A percentile compares a stretch with the other conserved stretches of the same genome.
Evolutionary conservation across 1,140 invertebrate genomes (phyloP).

Genomic region (Dryas iulia): DNA sequence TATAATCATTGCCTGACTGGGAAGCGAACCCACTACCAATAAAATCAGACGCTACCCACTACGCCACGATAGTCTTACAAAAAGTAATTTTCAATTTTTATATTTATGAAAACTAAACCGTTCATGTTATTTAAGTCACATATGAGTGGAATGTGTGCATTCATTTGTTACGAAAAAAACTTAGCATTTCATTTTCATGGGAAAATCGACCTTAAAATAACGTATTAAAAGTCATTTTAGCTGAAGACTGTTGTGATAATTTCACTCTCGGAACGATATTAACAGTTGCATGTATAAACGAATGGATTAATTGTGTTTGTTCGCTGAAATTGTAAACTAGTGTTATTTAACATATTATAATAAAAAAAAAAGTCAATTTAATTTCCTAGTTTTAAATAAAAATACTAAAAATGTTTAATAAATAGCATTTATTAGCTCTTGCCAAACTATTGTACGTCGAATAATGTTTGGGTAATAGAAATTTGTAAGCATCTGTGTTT

Average conservation of each 20-base stretch:
- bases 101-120: background rate
- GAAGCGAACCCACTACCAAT: too few relatives aligned
- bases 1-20: too few relatives aligned
- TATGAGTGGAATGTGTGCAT: conserved; percentile 2
- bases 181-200: background rate
- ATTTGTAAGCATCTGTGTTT: too few relatives aligned
- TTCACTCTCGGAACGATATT: conserved; percentile 27
- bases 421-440: too few relatives aligned
- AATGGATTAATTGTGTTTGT: conserved; percentile 16
- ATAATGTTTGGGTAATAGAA: too few relatives aligned
- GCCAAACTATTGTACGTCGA: too few relatives aligned
- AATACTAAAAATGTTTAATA: too few relatives aligned
- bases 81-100: background rate
- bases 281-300: conserved; percentile 23
- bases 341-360: conserved; percentile 8
- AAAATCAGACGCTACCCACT: background rate
- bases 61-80: too few relatives aligned
- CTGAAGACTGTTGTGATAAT: background rate
- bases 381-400: too few relatives aligned
- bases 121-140: conserved; percentile 1
- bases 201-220: background rate
- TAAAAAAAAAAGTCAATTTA: too few relatives aligned
- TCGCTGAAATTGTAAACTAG: conserved; percentile 7
- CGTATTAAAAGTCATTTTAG: conserved; percentile 5
- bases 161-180: background rate